Base-by-base conservation (phyloP, 2,888 invertebrate species). In the Platycnemis pennipes region DNA sequence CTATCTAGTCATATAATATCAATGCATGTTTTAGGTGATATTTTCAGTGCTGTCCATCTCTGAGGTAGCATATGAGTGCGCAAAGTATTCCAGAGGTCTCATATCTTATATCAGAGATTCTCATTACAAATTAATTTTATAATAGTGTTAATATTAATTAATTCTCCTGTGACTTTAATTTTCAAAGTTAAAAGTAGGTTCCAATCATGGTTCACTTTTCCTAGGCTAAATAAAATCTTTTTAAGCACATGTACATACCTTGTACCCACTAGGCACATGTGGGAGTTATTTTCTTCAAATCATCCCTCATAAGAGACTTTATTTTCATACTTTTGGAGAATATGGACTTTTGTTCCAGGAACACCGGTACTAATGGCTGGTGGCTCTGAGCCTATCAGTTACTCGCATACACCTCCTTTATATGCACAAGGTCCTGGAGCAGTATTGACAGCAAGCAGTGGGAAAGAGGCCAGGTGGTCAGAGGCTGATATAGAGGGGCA, bases 401-500 rank as follows among this genome's bases (percentile, higher is more conserved):
- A 85, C n/a, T 45, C 42, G 8, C 94, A 94, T 56, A 94, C 94
- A 86, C 44, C 94, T 86, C 88, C 91, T 77, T 86, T 88, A 56
- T 63, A 44, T 63, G 56, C 85, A 86, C 91, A 91, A 91, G 56
- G 91, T 91, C 63, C 91, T 44, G 91, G 96, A 96, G 95, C 87
- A 96, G 96, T 95, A 95, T 96, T 95, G 94, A 96, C 96, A 95
- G 96, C 96, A 96, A 97, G 96, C 95, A 97, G 95, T 95, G 98
- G 96, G 96, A 98, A 98, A 95, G 98, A 98, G 95, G 97, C 98
- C 0, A 98, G 98, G 95, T 98, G 98, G 97, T 98, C 98, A 94
- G 99, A 99, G 96, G 98, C 98, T 94, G 99, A 99, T 96, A 97
- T 98, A 95, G 99, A 99, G 96, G 98, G 98, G 96, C 99, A 99